phyloP scores from a whole-genome alignment of 2,797 vertebrate genomes.

The Pelobates cultripes region DNA sequence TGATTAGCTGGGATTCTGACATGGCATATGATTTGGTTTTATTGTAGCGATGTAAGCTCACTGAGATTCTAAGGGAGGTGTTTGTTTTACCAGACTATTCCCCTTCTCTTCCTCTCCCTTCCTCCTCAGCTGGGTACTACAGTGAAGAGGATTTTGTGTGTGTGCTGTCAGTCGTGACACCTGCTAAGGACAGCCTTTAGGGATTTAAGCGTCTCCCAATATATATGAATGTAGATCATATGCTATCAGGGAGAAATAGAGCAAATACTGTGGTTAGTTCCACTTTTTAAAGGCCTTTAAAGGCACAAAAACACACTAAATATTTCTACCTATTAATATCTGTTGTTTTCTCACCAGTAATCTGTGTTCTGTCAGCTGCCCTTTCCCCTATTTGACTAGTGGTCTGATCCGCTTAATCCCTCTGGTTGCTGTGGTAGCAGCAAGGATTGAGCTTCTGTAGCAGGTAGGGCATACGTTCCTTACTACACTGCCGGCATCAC shows the following conservation, averaged over 20 bases:
- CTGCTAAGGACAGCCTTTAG: slow-evolving; percentile 59
- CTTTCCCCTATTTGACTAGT: slow-evolving; percentile 81
- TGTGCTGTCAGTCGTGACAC: slow-evolving; percentile 57
- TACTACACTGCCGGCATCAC: slow-evolving; percentile 35
- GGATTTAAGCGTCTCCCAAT: slow-evolving; percentile 54
- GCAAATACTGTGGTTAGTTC: neutral
- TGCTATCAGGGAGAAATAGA: slow-evolving; percentile 1
- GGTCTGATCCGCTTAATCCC: slow-evolving; percentile 90
- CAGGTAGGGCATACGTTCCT: slow-evolving; percentile 71
- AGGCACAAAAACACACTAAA: neutral
- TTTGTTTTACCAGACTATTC: neutral
- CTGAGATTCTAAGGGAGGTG: neutral
- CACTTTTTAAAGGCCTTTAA: neutral
- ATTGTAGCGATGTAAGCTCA: too few relatives aligned
- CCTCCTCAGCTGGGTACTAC: slow-evolving; percentile 15
- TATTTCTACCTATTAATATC: neutral
- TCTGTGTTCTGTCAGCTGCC: neutral
- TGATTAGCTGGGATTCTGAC: too few relatives aligned
- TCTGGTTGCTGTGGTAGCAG: slow-evolving; percentile 87
- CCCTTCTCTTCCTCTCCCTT: neutral
- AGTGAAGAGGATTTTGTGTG: slow-evolving; percentile 50
- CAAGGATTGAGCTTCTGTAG: slow-evolving; percentile 78
- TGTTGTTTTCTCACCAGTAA: neutral
- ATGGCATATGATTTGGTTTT: too few relatives aligned
- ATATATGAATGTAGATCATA: slow-evolving; percentile 7